Evolutionary conservation across 2,797 vertebrate genomes (phyloP).

Genomic region (Anguilla pacifica): DNA sequence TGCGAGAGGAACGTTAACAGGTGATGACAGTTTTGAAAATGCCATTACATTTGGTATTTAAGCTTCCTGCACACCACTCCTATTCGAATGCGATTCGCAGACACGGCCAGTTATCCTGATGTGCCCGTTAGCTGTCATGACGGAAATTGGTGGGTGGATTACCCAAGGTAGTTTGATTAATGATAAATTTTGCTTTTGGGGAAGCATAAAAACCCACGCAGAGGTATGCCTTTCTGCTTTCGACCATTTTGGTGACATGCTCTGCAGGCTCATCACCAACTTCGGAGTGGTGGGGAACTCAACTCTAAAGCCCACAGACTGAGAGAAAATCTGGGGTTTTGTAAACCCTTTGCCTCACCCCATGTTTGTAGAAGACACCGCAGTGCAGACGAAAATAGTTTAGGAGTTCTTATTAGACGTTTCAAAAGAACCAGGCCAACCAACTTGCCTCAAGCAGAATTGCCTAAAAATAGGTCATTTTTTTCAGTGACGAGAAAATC

Average conservation of each 20-base stretch:
- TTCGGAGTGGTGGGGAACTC: neutral
- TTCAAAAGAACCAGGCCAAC: neutral
- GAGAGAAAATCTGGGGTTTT: neutral
- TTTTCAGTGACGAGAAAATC: neutral
- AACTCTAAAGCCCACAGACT: neutral
- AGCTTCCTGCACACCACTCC: neutral
- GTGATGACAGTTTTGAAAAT: slow-evolving; percentile 6
- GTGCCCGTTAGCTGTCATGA: neutral
- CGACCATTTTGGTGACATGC: neutral
- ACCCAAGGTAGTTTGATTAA: neutral
- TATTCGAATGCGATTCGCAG: neutral
- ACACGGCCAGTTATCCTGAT: neutral
- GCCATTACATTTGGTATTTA: neutral
- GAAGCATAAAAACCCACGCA: neutral
- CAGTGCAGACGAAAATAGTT: neutral
- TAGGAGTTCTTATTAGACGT: neutral
- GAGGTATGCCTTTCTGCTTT: neutral
- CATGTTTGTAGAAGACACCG: neutral
- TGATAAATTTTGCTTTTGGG: neutral
- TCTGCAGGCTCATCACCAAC: neutral
- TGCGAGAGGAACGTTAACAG: neutral
- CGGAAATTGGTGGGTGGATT: neutral
- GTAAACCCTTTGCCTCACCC: neutral
- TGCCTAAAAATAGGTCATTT: slow-evolving; percentile 1
- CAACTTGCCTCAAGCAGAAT: neutral